Percentiles rank a stretch among this genome's conserved stretches.
Conservation (phyloP, 1,140 invertebrate genomes). For the Drosophila tani region DNA sequence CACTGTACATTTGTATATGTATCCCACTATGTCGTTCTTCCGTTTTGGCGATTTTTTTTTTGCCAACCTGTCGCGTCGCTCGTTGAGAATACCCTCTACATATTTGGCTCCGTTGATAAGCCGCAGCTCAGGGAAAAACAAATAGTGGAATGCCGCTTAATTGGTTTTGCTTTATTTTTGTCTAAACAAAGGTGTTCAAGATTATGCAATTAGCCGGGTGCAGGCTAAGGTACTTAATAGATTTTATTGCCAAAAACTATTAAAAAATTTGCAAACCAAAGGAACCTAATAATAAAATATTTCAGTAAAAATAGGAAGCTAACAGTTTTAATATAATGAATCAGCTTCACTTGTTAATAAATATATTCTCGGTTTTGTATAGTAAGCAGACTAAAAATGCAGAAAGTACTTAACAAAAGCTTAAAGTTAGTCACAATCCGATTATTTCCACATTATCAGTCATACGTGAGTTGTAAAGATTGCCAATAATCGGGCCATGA, state of each 20-base stretch:
- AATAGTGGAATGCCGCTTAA: constrained; percentile 23
- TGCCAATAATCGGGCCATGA: constrained; percentile 14
- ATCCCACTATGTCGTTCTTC: constrained; percentile 9
- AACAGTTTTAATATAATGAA: no score
- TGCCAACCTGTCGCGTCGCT: constrained; percentile 21
- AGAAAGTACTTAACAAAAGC: constrained; percentile 5
- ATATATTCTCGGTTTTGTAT: not conserved
- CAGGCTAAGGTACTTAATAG: not conserved
- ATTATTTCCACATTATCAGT: constrained; percentile 37
- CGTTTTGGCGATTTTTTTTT: constrained; percentile 18
- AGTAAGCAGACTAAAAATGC: not conserved
- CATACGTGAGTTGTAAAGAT: constrained; percentile 40
- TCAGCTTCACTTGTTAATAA: not conserved
- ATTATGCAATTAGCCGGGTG: constrained; percentile 13
- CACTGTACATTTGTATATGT: constrained; percentile 2
- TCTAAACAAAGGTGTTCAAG: constrained; percentile 6
- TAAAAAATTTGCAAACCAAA: not conserved
- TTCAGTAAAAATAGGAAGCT: no score
- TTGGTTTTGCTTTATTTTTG: constrained; percentile 24
- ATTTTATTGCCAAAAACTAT: not conserved
- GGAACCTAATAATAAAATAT: not conserved
- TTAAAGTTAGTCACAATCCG: constrained; percentile 1
- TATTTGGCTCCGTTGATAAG: constrained; percentile 12
- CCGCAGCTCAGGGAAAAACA: constrained; percentile 2
- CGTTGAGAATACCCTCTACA: constrained; percentile 12